phyloP scores from a whole-genome alignment of 1,140 invertebrate species.

The Penaeus vannamei region DNA sequence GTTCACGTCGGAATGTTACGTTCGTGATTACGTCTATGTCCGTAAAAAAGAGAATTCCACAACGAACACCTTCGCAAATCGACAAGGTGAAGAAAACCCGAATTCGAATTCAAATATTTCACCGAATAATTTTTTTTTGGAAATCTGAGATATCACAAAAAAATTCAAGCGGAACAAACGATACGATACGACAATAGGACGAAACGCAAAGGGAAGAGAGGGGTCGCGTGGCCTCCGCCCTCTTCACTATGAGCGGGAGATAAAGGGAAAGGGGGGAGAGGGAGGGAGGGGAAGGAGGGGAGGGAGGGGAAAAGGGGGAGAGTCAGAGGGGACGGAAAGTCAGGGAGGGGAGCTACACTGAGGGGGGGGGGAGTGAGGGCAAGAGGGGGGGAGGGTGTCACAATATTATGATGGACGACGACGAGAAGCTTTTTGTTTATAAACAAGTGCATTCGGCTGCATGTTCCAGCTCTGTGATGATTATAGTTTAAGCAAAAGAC shows the following conservation, averaged over 20 bases:
- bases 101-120: neutral
- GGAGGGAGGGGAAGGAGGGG: neutral
- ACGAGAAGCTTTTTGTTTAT: too few relatives aligned
- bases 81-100: too few relatives aligned
- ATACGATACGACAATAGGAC: constrained; percentile 1
- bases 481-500: too few relatives aligned
- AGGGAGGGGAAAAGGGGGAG: neutral
- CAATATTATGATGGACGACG: neutral
- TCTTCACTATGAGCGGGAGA: constrained; percentile 6
- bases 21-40: neutral
- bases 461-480: too few relatives aligned
- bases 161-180: neutral
- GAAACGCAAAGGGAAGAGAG: neutral
- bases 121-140: neutral
- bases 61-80: neutral
- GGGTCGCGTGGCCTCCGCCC: constrained; percentile 35
- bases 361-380: neutral
- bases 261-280: neutral
- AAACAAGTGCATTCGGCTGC: too few relatives aligned
- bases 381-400: neutral
- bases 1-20: neutral
- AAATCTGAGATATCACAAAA: neutral
- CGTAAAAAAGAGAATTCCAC: neutral
- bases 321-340: neutral
- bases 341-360: neutral